Conservation (phyloP, 2,113 vertebrate genomes). For the Rousettus leschenaultii region DNA sequence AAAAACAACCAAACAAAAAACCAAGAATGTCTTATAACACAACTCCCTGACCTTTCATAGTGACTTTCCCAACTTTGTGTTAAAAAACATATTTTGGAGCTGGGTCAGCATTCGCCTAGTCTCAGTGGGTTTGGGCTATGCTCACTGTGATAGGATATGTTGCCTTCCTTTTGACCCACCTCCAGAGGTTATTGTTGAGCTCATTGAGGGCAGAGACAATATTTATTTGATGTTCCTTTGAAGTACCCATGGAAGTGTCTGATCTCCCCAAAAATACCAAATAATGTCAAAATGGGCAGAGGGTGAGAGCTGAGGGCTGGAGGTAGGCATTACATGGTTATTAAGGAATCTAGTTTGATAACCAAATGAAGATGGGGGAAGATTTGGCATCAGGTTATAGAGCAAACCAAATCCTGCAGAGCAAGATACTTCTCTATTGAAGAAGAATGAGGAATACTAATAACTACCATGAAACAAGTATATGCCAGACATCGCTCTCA, state of each 20-base stretch:
- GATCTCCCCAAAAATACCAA: neutral
- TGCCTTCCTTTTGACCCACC: neutral
- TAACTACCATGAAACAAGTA: neutral
- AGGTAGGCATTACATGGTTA: neutral
- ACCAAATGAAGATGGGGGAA: neutral
- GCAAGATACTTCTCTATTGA: neutral
- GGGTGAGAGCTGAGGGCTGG: neutral
- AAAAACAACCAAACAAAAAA: neutral
- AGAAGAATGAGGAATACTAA: neutral
- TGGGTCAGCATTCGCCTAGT: neutral
- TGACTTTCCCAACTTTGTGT: neutral
- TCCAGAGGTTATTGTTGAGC: neutral
- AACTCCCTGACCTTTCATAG: neutral
- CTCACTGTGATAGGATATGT: neutral
- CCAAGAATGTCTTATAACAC: neutral
- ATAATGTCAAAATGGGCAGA: neutral
- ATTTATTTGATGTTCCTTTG: neutral
- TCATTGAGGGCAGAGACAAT: neutral
- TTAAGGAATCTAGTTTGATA: constrained; percentile 13
- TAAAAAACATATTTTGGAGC: neutral
- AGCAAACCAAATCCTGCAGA: neutral
- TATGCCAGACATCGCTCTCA: neutral
- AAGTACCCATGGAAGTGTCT: neutral
- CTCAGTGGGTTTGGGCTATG: neutral
- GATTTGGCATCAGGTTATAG: neutral